A percentile compares a stretch with the other conserved stretches of the same genome.
phyloP scores from a whole-genome alignment of 92 coral and sea anemone species.

The Muricea muricata region DNA sequence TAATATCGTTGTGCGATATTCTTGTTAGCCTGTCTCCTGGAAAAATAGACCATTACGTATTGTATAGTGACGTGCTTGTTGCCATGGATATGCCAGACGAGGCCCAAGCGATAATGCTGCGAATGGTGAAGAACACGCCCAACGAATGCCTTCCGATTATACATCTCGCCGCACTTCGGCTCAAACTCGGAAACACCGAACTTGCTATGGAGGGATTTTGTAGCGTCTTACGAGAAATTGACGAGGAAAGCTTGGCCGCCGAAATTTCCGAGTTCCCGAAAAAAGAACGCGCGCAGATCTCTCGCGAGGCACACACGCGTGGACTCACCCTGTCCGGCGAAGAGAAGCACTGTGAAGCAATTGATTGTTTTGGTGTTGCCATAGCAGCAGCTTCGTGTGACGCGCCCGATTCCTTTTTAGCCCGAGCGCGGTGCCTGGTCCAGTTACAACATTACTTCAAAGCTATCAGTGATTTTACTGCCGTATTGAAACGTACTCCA shows the following conservation, averaged over 20 bases:
- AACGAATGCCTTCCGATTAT: conserved; percentile 70
- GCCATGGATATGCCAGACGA: conserved; percentile 74
- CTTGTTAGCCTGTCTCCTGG: conserved; percentile 72
- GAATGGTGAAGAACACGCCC: conserved; percentile 76
- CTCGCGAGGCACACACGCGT: conserved; percentile 74
- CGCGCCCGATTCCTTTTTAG: conserved; percentile 53
- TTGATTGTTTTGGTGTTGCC: conserved; percentile 54
- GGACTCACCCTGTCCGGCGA: conserved; percentile 44
- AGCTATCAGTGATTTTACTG: conserved; percentile 79
- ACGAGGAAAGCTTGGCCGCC: conserved; percentile 73
- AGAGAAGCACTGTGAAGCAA: conserved; percentile 74
- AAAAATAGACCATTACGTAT: conserved; percentile 75
- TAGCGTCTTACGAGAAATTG: conserved; percentile 68
- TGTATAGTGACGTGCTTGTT: conserved; percentile 75
- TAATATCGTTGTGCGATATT: conserved; percentile 73
- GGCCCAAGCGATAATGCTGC: conserved; percentile 84
- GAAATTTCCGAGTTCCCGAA: conserved; percentile 61
- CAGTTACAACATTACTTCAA: conserved; percentile 64
- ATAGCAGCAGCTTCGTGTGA: conserved; percentile 32
- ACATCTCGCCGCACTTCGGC: conserved; percentile 78
- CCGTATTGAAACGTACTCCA: conserved; percentile 75
- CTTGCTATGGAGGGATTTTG: conserved; percentile 78
- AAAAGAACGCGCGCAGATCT: conserved; percentile 64
- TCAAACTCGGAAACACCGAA: conserved; percentile 71
- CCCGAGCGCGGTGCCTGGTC: conserved; percentile 81